Percentiles rank a stretch among this genome's conserved stretches.
Conservation (phyloP, 2,888 invertebrate species). For the Altica lythri region DNA sequence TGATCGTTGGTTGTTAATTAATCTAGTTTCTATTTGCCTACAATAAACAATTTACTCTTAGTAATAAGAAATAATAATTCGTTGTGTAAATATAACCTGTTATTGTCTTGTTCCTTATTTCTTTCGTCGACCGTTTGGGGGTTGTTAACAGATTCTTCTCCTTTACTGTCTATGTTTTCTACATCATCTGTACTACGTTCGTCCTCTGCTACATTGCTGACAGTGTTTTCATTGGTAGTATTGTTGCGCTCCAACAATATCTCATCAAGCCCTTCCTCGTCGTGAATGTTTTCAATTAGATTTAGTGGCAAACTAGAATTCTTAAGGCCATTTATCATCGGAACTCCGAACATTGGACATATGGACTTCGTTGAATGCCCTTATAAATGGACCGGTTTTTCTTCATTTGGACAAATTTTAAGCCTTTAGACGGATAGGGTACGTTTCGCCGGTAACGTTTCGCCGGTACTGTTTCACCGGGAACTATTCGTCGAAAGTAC, state of each 20-base stretch:
- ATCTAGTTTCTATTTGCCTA: neutral
- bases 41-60: neutral
- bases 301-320: conserved; percentile 13
- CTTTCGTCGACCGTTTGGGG: neutral
- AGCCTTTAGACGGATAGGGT: conserved; percentile 15
- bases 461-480: too few relatives aligned
- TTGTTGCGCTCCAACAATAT: too few relatives aligned
- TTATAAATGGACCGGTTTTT: conserved; percentile 18
- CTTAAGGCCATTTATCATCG: conserved; percentile 3
- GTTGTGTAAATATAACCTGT: neutral
- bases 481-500: too few relatives aligned
- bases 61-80: neutral
- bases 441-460: too few relatives aligned
- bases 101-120: neutral
- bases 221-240: too few relatives aligned
- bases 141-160: too few relatives aligned
- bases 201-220: too few relatives aligned
- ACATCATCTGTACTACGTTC: too few relatives aligned
- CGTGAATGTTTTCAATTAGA: conserved; percentile 9
- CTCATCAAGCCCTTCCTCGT: too few relatives aligned
- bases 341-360: conserved; percentile 23
- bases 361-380: conserved; percentile 21
- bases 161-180: too few relatives aligned
- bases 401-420: conserved; percentile 16
- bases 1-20: neutral